A percentile compares a stretch with the other conserved stretches of the same genome.
These are phyloP conservation scores for Mormyrops attenuatus DNA, from an alignment of 2,797 vertebrate species.

Conservation along the genomic window DNA sequence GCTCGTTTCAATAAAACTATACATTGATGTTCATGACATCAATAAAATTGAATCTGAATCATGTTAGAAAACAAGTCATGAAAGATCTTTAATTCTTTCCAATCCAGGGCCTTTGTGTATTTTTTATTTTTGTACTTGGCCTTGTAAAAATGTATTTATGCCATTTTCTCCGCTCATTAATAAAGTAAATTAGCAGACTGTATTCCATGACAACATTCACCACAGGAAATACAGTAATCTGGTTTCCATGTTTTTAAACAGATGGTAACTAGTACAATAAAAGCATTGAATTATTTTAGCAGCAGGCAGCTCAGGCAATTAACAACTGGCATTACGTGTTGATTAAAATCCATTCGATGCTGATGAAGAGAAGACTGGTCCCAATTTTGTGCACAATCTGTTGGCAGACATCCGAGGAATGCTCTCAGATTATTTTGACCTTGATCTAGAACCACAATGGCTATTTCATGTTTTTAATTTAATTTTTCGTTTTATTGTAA, in stretches of 20 bases:
- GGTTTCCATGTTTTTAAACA: constrained; percentile 66
- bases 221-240: constrained; percentile 57
- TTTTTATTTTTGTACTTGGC: constrained; percentile 18
- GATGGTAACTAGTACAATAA: constrained; percentile 71
- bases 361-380: constrained; percentile 54
- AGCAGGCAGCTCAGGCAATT: constrained; percentile 71
- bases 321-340: constrained; percentile 79
- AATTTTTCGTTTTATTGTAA: background rate
- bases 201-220: constrained; percentile 60
- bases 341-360: constrained; percentile 73
- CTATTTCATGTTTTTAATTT: constrained; percentile 32
- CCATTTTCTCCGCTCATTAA: constrained; percentile 36
- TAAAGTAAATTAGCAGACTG: constrained; percentile 58
- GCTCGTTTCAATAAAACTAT: background rate
- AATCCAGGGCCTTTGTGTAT: constrained; percentile 7
- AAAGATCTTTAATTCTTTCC: background rate
- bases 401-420: constrained; percentile 48
- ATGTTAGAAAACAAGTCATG: background rate
- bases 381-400: constrained; percentile 52
- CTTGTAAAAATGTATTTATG: constrained; percentile 51
- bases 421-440: constrained; percentile 42
- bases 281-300: constrained; percentile 75
- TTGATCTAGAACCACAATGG: constrained; percentile 50
- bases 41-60: background rate
- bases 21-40: background rate